Base-by-base conservation (phyloP, 2,888 invertebrate genomes). In the Acleris literana region DNA sequence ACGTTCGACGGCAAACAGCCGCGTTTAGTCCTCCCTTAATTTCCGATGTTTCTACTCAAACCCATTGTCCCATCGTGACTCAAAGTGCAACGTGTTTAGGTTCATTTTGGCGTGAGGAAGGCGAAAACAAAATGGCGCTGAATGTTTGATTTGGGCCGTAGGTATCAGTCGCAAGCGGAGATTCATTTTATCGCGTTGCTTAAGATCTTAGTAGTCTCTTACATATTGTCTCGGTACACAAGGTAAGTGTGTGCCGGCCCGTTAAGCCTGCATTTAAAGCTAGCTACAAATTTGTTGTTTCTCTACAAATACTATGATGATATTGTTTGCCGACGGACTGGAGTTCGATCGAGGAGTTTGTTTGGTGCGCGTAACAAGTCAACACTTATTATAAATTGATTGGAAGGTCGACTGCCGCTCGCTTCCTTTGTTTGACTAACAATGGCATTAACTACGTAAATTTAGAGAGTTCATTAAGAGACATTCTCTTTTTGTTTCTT, bases 181-280 rank as follows among this genome's bases (percentile, higher is more conserved):
- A 92, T 92, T 92, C 92, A 92, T 92, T 92, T 91, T 92, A 91
- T 90, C 89, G 87, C 88, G 90, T 90, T 92, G 88, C 91, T 90
- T 91, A 92, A 92, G 92, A 91, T 87, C 86, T 87, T 86, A 81
- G 88, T 86, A 83, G 84, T 87, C 86, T 87, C 87, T 85, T 87
- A 88, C 90, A 90, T 92, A 92, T 92, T 92, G 92, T 91, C 90
- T 90, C 78, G 81, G 92, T 82, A 92, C 92, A 92, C 92, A 92
- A 76, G 77, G 78, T 83, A 87, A 90, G 91, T 91, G 90, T 90
- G 90, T 90, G 88, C 82, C 81, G 76, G 87, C 84, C 84, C 88
- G 90, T 90, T 86, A 85, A 85, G 89, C 88, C 88, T 87, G 90
- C 89, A 90, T 90, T 91, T 89, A 90, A 91, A 92, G 91, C 89